Conservation (phyloP, 2,888 invertebrate genomes). For the Pardosa pseudoannulata region DNA sequence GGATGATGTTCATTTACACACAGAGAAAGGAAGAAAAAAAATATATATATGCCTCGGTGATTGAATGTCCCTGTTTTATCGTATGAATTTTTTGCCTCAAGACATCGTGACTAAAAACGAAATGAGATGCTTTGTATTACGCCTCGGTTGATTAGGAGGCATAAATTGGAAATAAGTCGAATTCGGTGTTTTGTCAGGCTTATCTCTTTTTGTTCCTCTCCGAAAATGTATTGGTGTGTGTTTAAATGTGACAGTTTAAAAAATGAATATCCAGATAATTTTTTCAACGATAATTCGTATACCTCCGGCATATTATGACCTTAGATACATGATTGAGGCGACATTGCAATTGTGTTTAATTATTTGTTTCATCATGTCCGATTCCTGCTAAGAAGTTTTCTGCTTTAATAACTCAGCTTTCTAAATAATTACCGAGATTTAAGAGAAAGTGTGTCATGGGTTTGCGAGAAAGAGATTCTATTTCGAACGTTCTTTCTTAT, state of each 20-base stretch:
- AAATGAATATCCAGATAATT: background rate
- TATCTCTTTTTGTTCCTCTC: background rate
- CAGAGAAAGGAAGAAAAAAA: conserved; percentile 33
- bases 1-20: conserved; percentile 17
- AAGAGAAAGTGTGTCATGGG: no score
- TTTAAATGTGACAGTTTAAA: background rate
- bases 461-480: no score
- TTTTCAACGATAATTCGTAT: background rate
- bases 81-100: conserved; percentile 18
- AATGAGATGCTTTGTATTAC: conserved; percentile 44
- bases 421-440: no score
- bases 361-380: no score
- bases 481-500: no score
- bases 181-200: conserved; percentile 6
- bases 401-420: no score
- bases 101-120: conserved; percentile 58
- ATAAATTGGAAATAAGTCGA: conserved; percentile 17
- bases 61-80: conserved; percentile 65
- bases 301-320: background rate
- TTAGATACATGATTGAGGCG: no score
- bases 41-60: conserved; percentile 38
- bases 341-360: no score
- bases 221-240: background rate
- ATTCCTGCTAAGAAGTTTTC: no score
- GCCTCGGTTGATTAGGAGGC: background rate